A percentile compares a stretch with the other conserved stretches of the same genome.
These are phyloP conservation scores for Diprion similis DNA, from an alignment of 1,140 invertebrate genomes.

Conservation along the genomic window DNA sequence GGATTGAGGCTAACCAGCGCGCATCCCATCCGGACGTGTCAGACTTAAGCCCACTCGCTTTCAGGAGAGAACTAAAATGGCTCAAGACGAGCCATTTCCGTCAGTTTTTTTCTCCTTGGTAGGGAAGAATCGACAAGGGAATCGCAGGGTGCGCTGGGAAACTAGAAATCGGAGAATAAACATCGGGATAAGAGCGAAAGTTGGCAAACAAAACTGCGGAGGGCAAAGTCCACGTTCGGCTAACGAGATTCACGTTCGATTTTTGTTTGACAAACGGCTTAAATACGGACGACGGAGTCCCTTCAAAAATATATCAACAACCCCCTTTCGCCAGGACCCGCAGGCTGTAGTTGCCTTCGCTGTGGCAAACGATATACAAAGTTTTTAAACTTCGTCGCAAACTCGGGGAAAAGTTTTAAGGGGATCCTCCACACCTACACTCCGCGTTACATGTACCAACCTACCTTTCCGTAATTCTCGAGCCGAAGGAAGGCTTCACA, in stretches of 20 bases:
- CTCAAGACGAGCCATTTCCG: neutral
- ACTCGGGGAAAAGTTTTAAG: neutral
- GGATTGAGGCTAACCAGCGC: conserved; percentile 3
- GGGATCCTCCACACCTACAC: neutral
- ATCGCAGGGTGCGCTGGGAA: too few species aligned
- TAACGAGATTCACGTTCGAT: conserved; percentile 4
- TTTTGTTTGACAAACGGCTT: conserved; percentile 13
- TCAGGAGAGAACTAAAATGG: neutral
- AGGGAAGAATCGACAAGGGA: too few species aligned
- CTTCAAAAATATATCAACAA: conserved; percentile 12
- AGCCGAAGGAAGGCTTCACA: neutral
- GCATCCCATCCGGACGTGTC: conserved; percentile 6
- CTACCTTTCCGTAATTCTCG: too few species aligned
- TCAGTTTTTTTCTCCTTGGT: neutral
- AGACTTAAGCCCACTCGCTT: conserved; percentile 1
- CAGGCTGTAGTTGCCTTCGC: neutral
- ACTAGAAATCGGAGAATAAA: neutral
- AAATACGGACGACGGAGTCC: neutral
- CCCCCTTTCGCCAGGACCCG: neutral
- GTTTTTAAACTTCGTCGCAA: neutral
- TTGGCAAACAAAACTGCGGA: neutral
- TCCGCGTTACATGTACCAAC: too few species aligned
- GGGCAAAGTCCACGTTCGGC: neutral
- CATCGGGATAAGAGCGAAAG: neutral
- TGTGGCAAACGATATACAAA: neutral